phyloP scores from a whole-genome alignment of 2,888 invertebrate species.

The Cantharis rufa region DNA sequence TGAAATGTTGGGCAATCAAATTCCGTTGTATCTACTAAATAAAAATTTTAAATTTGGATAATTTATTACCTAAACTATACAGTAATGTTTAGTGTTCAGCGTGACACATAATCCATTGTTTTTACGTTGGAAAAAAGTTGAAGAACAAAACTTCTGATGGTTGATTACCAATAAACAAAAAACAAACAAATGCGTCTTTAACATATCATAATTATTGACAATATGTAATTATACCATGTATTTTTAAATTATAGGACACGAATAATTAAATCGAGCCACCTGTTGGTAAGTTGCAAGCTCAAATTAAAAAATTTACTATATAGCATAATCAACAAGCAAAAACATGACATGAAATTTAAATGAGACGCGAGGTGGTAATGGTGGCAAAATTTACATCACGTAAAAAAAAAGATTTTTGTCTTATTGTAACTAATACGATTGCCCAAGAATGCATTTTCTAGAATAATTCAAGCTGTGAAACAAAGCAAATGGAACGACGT shows the following conservation, averaged over 20 bases:
- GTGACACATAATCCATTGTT: neutral
- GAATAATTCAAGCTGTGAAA: neutral
- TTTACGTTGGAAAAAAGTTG: neutral
- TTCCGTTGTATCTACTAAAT: no score
- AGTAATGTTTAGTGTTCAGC: neutral
- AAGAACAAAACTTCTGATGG: neutral
- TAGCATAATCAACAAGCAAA: neutral
- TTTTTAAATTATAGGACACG: neutral
- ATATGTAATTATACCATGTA: neutral
- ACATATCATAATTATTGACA: neutral
- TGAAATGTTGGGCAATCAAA: no score
- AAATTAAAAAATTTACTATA: neutral
- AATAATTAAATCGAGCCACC: neutral
- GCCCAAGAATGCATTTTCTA: neutral
- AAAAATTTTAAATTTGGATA: no score
- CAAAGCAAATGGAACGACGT: neutral
- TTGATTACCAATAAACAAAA: neutral
- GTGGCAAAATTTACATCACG: neutral
- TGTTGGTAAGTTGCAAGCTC: neutral
- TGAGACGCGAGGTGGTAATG: neutral
- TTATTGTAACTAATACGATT: neutral
- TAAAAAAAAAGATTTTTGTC: neutral
- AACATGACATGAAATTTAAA: neutral
- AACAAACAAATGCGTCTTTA: neutral
- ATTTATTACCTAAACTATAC: no score